Evolutionary conservation across 1,140 invertebrate species (phyloP), one percentile per base, ranked within the genome.

Genomic region (Batillaria attramentaria): DNA sequence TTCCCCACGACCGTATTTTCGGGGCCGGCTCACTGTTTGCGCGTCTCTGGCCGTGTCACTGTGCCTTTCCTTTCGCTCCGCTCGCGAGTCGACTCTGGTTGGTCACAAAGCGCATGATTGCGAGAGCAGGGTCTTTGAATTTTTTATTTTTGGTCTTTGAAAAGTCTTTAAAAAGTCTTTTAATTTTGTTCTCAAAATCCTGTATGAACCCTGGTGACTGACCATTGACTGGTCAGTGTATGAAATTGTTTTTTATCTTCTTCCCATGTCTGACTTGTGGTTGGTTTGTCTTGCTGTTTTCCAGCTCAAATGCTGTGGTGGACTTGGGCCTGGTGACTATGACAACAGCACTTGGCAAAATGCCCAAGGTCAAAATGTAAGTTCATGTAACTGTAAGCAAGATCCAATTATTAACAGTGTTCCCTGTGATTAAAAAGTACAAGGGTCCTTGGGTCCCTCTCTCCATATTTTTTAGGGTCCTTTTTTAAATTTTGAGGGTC

Each of bases 271-370:
- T n/a, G n/a, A n/a, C n/a, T n/a, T n/a, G n/a, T n/a, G n/a, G n/a
- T 50, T 16, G 57, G 10, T 0, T 28, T 62, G 57, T 62, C 3
- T n/a, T 62, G 79, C 83, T 84, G 79, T 69, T 70, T 91, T 91
- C 24, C 88, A 96, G 93, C 95, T 96, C 85, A 92, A 94, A 76
- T 97, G 96, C 86, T 97, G 96, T 89, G 96, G 95, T 18, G 95
- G 96, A 85, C 93, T 94, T 46, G 94, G 94, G 81, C 94, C 94
- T 3, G 92, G 93, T 68, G 96, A 97, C 92, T 97, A 96, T 89
- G 94, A 95, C 79, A 95, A 94, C 74, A 96, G 95, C 0, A 74
- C 46, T 1, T 77, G 78, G 78, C 39, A 2, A 5, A 42, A 0
- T 10, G 57, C 1, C 0, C 1, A 2, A 31, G 62, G 37, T 13